A percentile compares a stretch with the other conserved stretches of the same genome.
Conservation (phyloP, 2,113 vertebrate genomes). For the Blennius ocellaris region DNA sequence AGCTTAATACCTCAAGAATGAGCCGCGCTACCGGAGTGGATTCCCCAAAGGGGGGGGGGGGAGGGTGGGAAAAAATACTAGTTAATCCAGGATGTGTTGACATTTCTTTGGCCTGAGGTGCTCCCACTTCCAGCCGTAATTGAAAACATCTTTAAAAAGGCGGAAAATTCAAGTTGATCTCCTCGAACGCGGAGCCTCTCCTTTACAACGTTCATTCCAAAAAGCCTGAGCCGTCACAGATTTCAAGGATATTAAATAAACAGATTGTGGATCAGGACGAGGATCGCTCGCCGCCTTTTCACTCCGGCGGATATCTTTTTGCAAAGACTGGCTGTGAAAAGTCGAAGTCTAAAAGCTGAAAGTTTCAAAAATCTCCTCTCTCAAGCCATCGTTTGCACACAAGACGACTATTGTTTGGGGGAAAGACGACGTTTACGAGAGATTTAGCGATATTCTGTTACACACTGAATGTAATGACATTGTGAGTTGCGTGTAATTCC, state of each 20-base stretch:
- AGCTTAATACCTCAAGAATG: conserved; percentile 42
- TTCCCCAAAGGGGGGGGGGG: conserved; percentile 35
- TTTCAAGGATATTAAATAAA: conserved; percentile 63
- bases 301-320: too few relatives aligned
- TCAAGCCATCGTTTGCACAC: too few relatives aligned
- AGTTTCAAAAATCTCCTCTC: too few relatives aligned
- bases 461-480: too few relatives aligned
- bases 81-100: conserved; percentile 66
- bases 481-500: too few relatives aligned
- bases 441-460: too few relatives aligned
- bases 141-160: conserved; percentile 60
- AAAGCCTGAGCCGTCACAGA: conserved; percentile 50
- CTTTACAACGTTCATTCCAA: conserved; percentile 15
- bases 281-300: conserved; percentile 4
- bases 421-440: too few relatives aligned
- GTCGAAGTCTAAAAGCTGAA: conserved; percentile 3
- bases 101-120: conserved; percentile 57
- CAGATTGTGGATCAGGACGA: conserved; percentile 57
- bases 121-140: conserved; percentile 59
- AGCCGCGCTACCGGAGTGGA: conserved; percentile 49
- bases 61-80: too few relatives aligned
- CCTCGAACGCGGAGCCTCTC: conserved; percentile 9
- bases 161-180: conserved; percentile 34
- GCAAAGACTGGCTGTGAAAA: too few relatives aligned
- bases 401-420: too few relatives aligned